Conservation (phyloP, 2,797 vertebrate genomes). For the Ispidina lecontei region DNA sequence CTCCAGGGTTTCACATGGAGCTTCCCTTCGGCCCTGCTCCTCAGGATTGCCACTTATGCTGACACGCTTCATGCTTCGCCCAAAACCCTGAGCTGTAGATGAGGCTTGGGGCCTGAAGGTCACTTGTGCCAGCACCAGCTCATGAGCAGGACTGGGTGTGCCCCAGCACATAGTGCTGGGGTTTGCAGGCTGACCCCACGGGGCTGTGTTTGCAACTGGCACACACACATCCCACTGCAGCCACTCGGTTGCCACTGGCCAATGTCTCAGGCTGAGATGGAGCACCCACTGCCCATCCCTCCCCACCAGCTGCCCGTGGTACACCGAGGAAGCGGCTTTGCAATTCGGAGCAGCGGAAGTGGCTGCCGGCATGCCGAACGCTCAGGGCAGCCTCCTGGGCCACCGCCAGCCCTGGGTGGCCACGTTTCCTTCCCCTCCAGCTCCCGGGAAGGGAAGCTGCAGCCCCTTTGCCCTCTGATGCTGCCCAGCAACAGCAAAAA, state of each 20-base stretch:
- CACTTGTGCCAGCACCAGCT: neutral
- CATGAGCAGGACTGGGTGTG: neutral
- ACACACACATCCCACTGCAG: neutral
- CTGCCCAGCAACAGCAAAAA: conserved; percentile 13
- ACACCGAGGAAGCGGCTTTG: neutral
- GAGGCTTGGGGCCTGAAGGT: neutral
- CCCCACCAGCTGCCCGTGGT: neutral
- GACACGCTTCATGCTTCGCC: fast-evolving
- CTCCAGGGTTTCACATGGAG: neutral
- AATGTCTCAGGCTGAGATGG: neutral
- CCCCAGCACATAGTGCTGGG: neutral
- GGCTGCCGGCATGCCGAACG: neutral
- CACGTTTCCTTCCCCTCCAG: conserved; percentile 8
- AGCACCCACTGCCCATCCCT: neutral
- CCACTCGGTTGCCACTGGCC: fast-evolving
- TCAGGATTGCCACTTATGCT: fast-evolving
- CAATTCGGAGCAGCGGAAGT: neutral
- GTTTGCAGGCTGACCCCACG: neutral
- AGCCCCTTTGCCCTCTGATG: neutral
- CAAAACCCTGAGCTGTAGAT: neutral
- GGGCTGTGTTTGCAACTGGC: neutral
- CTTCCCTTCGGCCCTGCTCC: neutral
- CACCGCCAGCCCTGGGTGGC: neutral
- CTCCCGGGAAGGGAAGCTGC: conserved; percentile 25
- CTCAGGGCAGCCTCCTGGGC: neutral